Percentiles rank a stretch among this genome's conserved stretches.
Conservation (phyloP, 2,113 vertebrate genomes). For the Proteles cristata region DNA sequence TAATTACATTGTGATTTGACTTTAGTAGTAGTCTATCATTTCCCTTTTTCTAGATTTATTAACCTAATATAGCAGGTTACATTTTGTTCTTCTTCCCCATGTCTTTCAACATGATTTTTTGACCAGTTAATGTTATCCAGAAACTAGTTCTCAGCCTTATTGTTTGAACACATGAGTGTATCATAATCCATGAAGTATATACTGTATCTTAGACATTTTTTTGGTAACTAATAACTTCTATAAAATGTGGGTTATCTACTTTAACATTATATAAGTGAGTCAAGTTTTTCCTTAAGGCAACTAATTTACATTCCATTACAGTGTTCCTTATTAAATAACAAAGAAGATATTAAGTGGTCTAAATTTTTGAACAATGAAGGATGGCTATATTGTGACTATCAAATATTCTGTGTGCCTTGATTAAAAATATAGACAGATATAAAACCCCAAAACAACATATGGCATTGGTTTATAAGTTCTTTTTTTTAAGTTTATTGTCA, state of each 20-base stretch:
- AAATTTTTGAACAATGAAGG: background rate
- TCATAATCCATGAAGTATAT: background rate
- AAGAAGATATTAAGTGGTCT: background rate
- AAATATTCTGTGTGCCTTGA: background rate
- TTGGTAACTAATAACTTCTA: background rate
- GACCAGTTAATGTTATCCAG: background rate
- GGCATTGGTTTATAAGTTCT: background rate
- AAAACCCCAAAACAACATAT: background rate
- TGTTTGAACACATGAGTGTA: background rate
- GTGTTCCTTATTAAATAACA: background rate
- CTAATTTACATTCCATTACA: background rate
- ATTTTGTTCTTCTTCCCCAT: background rate
- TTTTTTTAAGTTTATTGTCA: background rate
- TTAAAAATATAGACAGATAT: background rate
- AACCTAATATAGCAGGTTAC: background rate
- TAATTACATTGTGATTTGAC: background rate
- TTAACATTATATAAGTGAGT: background rate
- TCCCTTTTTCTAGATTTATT: background rate
- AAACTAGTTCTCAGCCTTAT: background rate
- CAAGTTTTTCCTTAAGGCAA: background rate
- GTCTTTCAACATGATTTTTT: background rate
- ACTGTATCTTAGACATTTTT: background rate
- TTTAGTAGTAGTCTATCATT: background rate
- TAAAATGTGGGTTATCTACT: background rate
- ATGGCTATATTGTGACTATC: background rate